Base-by-base conservation (phyloP, 1,140 invertebrate species). In the Drosophila trapezifrons region DNA sequence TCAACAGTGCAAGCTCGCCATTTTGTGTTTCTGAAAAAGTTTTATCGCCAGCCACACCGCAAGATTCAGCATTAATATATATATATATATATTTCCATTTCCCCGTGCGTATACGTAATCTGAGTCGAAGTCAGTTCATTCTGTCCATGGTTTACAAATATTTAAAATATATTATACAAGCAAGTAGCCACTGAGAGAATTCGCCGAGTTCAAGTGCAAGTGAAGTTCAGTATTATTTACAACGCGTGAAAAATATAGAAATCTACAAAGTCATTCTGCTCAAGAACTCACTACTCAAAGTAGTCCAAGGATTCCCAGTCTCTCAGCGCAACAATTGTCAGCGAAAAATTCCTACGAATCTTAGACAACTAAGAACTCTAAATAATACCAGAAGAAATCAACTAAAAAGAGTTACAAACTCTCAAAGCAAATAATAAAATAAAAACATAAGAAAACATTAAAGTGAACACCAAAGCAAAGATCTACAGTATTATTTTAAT, bases 401-500 rank as follows among this genome's bases (percentile, higher is more conserved):
- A 57, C 46, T 57, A 42, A 43, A 58, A 18, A 43, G 67, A 67
- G 64, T 81, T 82, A 46, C 32, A 81, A 81, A 82, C 80, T 78
- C 69, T 52, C 17, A 47, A 60, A 49, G 55, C 18, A 40, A 76
- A 37, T 45, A 22, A 20, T 18, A 20, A 43, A 66, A 55, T 45
- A 43, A 60, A 35, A 38, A 13, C 10, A 13, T 25, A 47, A 46
- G 27, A 49, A 66, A 58, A 45, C 37, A 29, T 22, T 4, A 51
- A 77, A 59, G 55, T 56, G 46, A 74, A 65, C 60, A 65, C 43
- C 71, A 72, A 73, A 71, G 32, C 49, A 65, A 75, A 56, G 42
- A 76, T 66, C 25, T 59, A 45, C 72, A 76, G 73, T 76, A 76
- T 76, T 76, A 76, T 79, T 73, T 79, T 69, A 64, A 37, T 69